Percentiles rank a stretch among this genome's conserved stretches.
Evolutionary conservation across 2,888 invertebrate genomes (phyloP).

Genomic region (Brachycybe producta): DNA sequence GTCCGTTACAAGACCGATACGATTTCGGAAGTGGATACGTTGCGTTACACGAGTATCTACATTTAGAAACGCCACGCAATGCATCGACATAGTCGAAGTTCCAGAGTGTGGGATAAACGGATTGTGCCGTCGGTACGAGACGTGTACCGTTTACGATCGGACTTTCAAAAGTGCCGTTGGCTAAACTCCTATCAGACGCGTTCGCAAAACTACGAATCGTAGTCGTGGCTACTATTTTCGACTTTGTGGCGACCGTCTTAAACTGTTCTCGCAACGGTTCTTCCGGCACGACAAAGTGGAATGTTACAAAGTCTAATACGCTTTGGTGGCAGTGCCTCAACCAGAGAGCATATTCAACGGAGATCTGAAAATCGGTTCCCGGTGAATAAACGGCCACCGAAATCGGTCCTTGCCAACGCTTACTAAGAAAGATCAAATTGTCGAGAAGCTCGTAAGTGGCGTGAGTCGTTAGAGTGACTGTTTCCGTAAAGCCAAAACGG

Average conservation of each 20-base stretch:
- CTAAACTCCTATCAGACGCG: too few species aligned
- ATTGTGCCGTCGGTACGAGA: too few species aligned
- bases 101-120: too few species aligned
- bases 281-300: slow-evolving; percentile 50
- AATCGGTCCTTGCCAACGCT: slow-evolving; percentile 55
- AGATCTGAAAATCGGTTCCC: slow-evolving; percentile 47
- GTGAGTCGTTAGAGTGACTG: slow-evolving; percentile 58
- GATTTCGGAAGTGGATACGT: slow-evolving; percentile 9
- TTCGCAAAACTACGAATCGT: too few species aligned
- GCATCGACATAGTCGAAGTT: too few species aligned
- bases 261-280: too few species aligned
- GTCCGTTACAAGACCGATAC: slow-evolving; percentile 56
- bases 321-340: slow-evolving; percentile 52
- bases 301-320: slow-evolving; percentile 53
- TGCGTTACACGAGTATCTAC: neutral
- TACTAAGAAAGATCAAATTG: slow-evolving; percentile 53
- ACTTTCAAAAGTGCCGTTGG: too few species aligned
- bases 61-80: neutral
- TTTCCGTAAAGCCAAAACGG: slow-evolving; percentile 57
- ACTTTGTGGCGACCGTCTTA: too few species aligned
- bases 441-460: slow-evolving; percentile 57
- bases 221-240: too few species aligned
- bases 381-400: slow-evolving; percentile 57
- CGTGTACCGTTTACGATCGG: too few species aligned
- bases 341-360: slow-evolving; percentile 47